A percentile compares a stretch with the other conserved stretches of the same genome.
These are phyloP conservation scores for Harpalus rubripes DNA, from an alignment of 2,888 invertebrate species.

Conservation along the genomic window DNA sequence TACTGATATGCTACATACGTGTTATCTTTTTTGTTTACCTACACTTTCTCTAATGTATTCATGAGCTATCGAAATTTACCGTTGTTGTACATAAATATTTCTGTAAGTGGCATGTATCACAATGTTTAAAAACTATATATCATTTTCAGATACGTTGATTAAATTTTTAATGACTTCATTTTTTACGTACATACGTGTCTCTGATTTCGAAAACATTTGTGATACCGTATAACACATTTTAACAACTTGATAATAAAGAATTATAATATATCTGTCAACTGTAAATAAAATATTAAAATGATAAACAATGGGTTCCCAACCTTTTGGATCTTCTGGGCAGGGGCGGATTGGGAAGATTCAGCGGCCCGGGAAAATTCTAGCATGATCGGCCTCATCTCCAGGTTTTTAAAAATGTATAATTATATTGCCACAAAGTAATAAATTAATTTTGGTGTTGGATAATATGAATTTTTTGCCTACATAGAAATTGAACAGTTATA, in stretches of 20 bases:
- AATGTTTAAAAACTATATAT: constrained; percentile 12
- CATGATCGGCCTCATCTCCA: too few species aligned
- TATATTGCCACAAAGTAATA: too few species aligned
- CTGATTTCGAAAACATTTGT: constrained; percentile 9
- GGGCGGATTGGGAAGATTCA: too few species aligned
- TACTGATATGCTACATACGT: background rate
- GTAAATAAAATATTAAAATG: background rate
- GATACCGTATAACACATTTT: background rate
- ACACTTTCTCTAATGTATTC: constrained; percentile 19
- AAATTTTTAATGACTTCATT: constrained; percentile 22
- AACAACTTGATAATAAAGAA: background rate
- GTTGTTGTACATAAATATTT: constrained; percentile 15
- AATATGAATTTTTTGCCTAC: too few species aligned
- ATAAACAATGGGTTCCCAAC: background rate
- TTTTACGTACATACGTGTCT: background rate
- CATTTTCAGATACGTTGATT: constrained; percentile 13
- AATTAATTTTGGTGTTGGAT: too few species aligned
- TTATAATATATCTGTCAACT: background rate
- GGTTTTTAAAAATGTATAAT: too few species aligned
- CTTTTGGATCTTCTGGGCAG: too few species aligned
- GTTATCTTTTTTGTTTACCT: constrained; percentile 1
- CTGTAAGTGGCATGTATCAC: constrained; percentile 19
- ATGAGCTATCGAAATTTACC: constrained; percentile 14
- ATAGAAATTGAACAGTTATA: too few species aligned
- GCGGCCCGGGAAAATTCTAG: too few species aligned